These are phyloP conservation scores for Pangasius djambal DNA, from an alignment of 2,797 vertebrate species.

Conservation along the genomic window DNA sequence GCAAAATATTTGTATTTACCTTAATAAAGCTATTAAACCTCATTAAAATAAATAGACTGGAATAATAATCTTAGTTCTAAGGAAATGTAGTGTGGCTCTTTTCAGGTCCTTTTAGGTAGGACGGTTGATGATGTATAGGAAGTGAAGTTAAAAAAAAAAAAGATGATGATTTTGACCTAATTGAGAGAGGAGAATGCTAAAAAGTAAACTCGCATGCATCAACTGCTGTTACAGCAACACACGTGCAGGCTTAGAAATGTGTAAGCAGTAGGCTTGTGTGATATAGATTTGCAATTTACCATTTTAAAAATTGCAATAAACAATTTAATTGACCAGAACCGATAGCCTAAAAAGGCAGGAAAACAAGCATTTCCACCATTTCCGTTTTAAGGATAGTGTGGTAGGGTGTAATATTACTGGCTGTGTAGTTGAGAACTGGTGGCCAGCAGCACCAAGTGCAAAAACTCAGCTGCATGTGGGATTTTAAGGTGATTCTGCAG, in stretches of 20 bases:
- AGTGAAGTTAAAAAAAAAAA: not conserved
- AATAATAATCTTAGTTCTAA: slow-evolving; percentile 22
- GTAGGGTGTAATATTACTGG: not conserved
- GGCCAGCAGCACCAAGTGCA: not conserved
- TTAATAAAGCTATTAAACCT: slow-evolving; percentile 32
- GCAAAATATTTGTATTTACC: slow-evolving; percentile 28
- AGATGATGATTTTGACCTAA: too few relatives aligned
- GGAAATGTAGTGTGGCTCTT: not conserved
- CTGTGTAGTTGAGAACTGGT: not conserved
- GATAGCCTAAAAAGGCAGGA: too few relatives aligned
- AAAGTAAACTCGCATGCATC: not conserved
- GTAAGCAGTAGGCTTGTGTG: not conserved
- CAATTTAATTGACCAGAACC: not conserved
- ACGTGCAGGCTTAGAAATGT: not conserved
- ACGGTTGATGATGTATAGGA: not conserved
- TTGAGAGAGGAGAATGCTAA: not conserved
- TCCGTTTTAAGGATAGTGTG: not conserved
- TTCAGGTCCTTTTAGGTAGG: not conserved
- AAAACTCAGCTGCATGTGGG: not conserved
- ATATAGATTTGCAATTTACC: not conserved
- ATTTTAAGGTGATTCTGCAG: not conserved
- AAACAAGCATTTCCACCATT: not conserved
- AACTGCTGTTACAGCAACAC: not conserved
- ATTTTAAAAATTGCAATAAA: not conserved
- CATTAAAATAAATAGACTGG: not conserved